phyloP scores from a whole-genome alignment of 2,113 vertebrate genomes.

The Anolis sagrei region DNA sequence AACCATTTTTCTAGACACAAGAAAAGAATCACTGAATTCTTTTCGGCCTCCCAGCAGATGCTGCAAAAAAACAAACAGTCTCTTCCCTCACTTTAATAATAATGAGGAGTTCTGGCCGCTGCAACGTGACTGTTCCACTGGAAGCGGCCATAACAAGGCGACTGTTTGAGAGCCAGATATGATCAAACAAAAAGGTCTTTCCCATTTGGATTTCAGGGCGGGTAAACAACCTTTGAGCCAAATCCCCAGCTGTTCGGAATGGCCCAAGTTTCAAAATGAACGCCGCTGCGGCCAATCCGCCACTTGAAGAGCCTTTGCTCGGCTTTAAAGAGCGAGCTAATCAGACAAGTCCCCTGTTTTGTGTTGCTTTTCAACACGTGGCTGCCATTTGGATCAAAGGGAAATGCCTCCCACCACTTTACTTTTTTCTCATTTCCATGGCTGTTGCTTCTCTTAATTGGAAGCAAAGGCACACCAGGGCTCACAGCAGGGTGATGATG shows the following conservation, averaged over 20 bases:
- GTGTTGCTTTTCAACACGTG: neutral
- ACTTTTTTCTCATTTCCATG: neutral
- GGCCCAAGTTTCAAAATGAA: slow-evolving; percentile 13
- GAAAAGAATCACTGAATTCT: slow-evolving; percentile 7
- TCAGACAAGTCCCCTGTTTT: neutral
- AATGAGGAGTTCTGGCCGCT: slow-evolving; percentile 45
- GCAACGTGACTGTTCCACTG: slow-evolving; percentile 42
- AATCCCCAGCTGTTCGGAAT: slow-evolving; percentile 56
- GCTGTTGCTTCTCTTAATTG: neutral
- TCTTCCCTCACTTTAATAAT: slow-evolving; percentile 28
- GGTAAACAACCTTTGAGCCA: slow-evolving; percentile 60
- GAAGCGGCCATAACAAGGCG: slow-evolving; percentile 51
- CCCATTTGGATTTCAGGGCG: slow-evolving; percentile 52
- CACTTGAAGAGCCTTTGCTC: slow-evolving; percentile 37
- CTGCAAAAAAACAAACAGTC: slow-evolving; percentile 2
- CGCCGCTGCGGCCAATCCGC: slow-evolving; percentile 28
- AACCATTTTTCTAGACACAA: neutral
- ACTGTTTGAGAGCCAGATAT: slow-evolving; percentile 52
- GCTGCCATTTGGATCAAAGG: slow-evolving; percentile 40
- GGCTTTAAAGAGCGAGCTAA: neutral
- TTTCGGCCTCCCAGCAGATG: slow-evolving; percentile 3
- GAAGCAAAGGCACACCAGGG: neutral
- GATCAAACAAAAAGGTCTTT: slow-evolving; percentile 64
- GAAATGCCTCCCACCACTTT: slow-evolving; percentile 43
- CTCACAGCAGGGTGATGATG: neutral